phyloP scores from a whole-genome alignment of 2,888 invertebrate genomes.

The Idaea straminata region DNA sequence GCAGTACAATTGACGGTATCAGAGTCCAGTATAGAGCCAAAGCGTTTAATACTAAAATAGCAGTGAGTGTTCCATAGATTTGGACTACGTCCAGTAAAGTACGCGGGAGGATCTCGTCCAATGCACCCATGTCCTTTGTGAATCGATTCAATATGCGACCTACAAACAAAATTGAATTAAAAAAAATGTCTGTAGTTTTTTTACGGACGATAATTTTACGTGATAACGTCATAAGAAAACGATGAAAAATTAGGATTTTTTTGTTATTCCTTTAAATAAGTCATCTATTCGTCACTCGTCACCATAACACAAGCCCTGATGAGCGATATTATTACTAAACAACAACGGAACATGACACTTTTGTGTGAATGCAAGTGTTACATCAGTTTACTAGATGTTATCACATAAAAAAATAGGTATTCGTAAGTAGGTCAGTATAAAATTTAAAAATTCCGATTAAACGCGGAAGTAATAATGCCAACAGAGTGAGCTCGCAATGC shows the following conservation, averaged over 20 bases:
- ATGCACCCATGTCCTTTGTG: constrained; percentile 91
- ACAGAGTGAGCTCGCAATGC: background rate
- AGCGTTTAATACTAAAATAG: constrained; percentile 82
- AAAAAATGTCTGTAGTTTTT: background rate
- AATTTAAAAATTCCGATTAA: constrained; percentile 3
- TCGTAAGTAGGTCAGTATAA: constrained; percentile 1
- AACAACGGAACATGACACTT: no score
- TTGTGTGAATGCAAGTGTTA: background rate
- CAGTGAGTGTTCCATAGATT: constrained; percentile 70
- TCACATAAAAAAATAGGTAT: background rate
- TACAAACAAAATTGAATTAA: constrained; percentile 31
- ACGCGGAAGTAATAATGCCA: background rate
- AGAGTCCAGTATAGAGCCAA: constrained; percentile 81
- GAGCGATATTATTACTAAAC: no score
- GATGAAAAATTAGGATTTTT: no score
- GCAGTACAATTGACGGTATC: constrained; percentile 78
- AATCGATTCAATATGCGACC: constrained; percentile 89
- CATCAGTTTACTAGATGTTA: background rate
- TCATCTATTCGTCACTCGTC: no score
- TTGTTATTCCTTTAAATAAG: no score
- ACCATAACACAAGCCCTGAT: no score
- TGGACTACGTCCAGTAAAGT: constrained; percentile 84
- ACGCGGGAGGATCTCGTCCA: constrained; percentile 88
- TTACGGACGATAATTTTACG: no score
- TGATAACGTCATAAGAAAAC: no score